A percentile compares a stretch with the other conserved stretches of the same genome.
These are phyloP conservation scores for Drosophila paracracens DNA, from an alignment of 2,888 invertebrate species.

Conservation along the genomic window DNA sequence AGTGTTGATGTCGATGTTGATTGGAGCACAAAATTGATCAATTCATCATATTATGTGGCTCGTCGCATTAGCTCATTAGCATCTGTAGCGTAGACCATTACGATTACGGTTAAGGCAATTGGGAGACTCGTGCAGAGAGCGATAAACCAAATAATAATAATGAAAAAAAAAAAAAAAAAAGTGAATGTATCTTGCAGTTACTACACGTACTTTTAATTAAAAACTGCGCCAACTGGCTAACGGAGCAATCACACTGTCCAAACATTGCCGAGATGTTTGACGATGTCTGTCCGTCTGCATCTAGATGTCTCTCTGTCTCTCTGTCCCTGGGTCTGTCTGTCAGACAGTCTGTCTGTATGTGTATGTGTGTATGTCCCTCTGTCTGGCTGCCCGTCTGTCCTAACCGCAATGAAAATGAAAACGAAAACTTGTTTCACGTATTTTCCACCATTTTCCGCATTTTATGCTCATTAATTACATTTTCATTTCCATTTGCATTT, in stretches of 20 bases:
- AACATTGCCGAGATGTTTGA: conserved; percentile 69
- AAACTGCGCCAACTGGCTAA: conserved; percentile 35
- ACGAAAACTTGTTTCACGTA: conserved; percentile 69
- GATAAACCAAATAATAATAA: conserved; percentile 31
- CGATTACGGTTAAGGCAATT: not conserved
- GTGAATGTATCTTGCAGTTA: conserved; percentile 73
- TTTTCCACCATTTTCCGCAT: conserved; percentile 72
- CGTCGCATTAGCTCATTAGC: conserved; percentile 37
- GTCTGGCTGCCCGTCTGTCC: conserved; percentile 15
- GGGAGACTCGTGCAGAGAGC: not conserved
- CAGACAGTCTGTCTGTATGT: conserved; percentile 5
- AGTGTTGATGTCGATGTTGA: conserved; percentile 5
- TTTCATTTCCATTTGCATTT: conserved; percentile 68
- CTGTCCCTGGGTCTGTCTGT: not conserved
- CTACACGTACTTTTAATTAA: conserved; percentile 63
- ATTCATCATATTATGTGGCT: conserved; percentile 15
- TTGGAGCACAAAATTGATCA: conserved; percentile 14
- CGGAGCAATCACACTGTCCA: conserved; percentile 65
- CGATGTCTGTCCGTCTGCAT: conserved; percentile 53
- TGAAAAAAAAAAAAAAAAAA: conserved; percentile 35
- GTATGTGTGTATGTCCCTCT: not conserved
- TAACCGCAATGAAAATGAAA: conserved; percentile 47
- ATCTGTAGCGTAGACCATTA: conserved; percentile 26
- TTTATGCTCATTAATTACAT: conserved; percentile 77
- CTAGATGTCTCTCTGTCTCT: conserved; percentile 3